Base-by-base conservation (phyloP, 2,888 invertebrate species). In the Mythimna impura region DNA sequence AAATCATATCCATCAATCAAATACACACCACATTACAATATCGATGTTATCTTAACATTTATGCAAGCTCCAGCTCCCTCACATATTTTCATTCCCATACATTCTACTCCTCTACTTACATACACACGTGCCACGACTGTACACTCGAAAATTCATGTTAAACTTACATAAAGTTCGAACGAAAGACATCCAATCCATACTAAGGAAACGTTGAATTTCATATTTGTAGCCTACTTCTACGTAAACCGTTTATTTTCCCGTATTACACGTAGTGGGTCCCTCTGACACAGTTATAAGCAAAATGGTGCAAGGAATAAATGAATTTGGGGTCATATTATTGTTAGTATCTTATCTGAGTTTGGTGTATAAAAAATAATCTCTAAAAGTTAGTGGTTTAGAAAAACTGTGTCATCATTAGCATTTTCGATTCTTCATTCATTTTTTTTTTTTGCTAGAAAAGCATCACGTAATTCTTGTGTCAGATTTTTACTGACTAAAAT, bases 201-300 rank as follows among this genome's bases (percentile, higher is more conserved):
- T 82, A 82, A 85, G 80, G 86, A 83, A 78, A 83, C 82, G 83
- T 81, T 76, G 83, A 88, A 88, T 90, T 90, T 91, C 87, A 89
- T 91, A 91, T 91, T 90, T 88, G 76, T 85, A 79, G 82, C 80
- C 81, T 83, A 84, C 81, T 87, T 75, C 85, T 86, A 90, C 88
- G 86, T 90, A 89, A 91, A 92, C 86, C 89, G 90, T 91, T 92
- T 91, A 90, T 88, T 90, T 87, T 85, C 84, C 71, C 81, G 78
- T 64, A 60, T 87, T 89, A 89, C 89, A 90, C 86, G 88, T 88
- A 82, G 62, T 57, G 54, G 50, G 43, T 58, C 66, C 40, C 62
- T 76, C 64, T 62, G 69, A 77, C 74, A 83, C 34, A 71, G 74
- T 73, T 82, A 70, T 62, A 69, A 69, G 66, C n/a, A 40, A 55